phyloP scores from a whole-genome alignment of 2,113 vertebrate genomes.

The Carlito syrichta region DNA sequence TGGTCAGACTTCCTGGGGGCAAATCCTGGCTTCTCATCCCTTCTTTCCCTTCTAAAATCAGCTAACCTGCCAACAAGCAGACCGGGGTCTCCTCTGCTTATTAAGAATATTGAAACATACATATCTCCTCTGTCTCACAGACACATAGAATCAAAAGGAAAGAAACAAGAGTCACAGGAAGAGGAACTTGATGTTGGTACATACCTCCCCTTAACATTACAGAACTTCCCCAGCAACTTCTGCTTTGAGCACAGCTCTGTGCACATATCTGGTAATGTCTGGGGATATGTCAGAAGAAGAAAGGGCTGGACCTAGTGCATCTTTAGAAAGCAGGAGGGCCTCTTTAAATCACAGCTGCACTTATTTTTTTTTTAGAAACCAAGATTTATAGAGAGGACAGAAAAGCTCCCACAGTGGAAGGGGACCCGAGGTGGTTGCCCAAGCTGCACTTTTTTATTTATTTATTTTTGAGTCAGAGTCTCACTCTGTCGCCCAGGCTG shows the following conservation, averaged over 20 bases:
- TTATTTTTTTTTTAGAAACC: neutral
- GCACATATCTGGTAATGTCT: neutral
- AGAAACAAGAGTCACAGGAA: conserved; percentile 33
- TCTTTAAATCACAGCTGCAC: neutral
- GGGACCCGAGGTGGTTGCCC: no score
- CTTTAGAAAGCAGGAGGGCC: neutral
- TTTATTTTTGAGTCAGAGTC: no score
- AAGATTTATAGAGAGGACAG: no score
- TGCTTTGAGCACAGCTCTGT: conserved; percentile 52
- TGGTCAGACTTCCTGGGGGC: conserved; percentile 42
- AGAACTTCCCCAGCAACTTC: conserved; percentile 51
- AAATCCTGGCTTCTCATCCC: neutral
- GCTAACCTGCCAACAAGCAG: neutral
- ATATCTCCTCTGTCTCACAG: neutral
- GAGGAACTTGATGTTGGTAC: conserved; percentile 68
- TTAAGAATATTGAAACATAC: neutral
- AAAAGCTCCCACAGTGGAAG: no score
- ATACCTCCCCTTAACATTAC: neutral
- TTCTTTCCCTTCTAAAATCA: conserved; percentile 32
- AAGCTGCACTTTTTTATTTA: no score
- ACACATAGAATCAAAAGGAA: neutral
- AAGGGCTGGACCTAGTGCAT: neutral
- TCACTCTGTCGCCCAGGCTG: no score
- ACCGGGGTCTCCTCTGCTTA: neutral
- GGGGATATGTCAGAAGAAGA: neutral